Evolutionary conservation across 2,888 invertebrate species (phyloP).

Genomic region (Tenthredo notha): DNA sequence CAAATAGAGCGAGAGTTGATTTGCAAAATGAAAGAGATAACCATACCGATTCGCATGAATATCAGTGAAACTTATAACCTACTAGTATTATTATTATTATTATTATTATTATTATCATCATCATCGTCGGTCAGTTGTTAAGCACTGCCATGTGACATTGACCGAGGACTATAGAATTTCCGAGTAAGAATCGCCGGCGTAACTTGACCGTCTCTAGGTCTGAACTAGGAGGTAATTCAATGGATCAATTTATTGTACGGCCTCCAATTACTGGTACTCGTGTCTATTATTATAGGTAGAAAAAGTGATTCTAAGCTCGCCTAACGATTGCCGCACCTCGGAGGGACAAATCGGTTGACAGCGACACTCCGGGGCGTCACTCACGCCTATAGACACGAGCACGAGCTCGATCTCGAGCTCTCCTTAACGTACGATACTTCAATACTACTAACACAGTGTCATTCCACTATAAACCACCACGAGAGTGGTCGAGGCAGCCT

Average conservation of each 20-base stretch:
- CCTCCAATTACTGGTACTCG: constrained; percentile 53
- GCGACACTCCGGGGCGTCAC: constrained; percentile 51
- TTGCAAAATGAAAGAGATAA: not conserved
- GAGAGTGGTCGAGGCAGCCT: constrained; percentile 51
- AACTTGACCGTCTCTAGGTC: constrained; percentile 18
- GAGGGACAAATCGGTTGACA: constrained; percentile 55
- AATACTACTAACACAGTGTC: constrained; percentile 27
- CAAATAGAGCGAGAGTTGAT: not conserved
- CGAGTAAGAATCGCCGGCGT: constrained; percentile 25
- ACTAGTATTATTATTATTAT: not conserved
- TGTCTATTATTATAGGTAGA: constrained; percentile 54
- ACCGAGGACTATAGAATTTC: constrained; percentile 21
- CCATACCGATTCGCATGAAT: not conserved
- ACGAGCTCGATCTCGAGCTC: not conserved
- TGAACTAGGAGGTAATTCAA: constrained; percentile 38
- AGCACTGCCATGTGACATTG: constrained; percentile 23
- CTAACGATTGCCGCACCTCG: constrained; percentile 52
- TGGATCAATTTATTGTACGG: constrained; percentile 53
- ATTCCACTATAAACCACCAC: not conserved
- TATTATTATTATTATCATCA: not conserved
- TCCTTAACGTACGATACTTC: constrained; percentile 23
- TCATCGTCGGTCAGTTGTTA: not conserved
- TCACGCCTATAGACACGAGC: constrained; percentile 48
- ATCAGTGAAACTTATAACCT: not conserved
- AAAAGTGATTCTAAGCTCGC: constrained; percentile 51